phyloP scores from a whole-genome alignment of 2,888 invertebrate genomes.

The Spodoptera littoralis region DNA sequence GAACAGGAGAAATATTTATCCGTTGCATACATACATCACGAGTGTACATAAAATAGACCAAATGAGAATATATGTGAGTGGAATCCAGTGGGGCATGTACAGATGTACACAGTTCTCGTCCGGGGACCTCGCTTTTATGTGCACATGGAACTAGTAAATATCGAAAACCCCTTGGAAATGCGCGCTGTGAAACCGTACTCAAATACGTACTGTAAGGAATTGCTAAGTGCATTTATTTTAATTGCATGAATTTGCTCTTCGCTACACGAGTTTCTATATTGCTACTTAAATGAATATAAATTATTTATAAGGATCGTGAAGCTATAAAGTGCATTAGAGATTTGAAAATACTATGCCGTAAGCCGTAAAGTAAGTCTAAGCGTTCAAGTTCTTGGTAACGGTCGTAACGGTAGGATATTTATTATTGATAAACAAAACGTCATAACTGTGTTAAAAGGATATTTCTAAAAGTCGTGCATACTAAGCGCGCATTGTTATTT shows the following conservation, averaged over 20 bases:
- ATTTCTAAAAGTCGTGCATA: slow-evolving; percentile 30
- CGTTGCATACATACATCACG: slow-evolving; percentile 10
- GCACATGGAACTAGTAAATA: slow-evolving; percentile 7
- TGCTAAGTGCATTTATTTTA: not conserved
- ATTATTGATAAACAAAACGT: slow-evolving; percentile 15
- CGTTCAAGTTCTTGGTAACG: not conserved
- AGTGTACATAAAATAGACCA: not conserved
- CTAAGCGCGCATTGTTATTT: slow-evolving; percentile 45
- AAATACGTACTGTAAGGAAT: not conserved
- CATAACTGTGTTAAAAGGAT: slow-evolving; percentile 22
- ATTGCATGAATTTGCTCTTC: not conserved
- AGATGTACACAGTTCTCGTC: slow-evolving; percentile 4
- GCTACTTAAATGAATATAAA: too few species aligned
- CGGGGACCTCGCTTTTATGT: not conserved
- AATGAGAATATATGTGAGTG: slow-evolving; percentile 3
- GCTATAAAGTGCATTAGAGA: too few species aligned
- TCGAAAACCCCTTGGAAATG: slow-evolving; percentile 2
- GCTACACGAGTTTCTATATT: not conserved
- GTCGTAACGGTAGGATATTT: not conserved
- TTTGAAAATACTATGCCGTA: too few species aligned
- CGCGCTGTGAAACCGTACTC: slow-evolving; percentile 2
- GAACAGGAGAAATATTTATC: slow-evolving; percentile 1
- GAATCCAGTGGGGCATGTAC: slow-evolving; percentile 2
- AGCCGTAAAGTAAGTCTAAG: not conserved
- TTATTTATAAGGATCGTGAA: too few species aligned